Percentiles rank a stretch among this genome's conserved stretches.
Conservation (phyloP, 2,888 invertebrate species). For the Harpalus rubripes region DNA sequence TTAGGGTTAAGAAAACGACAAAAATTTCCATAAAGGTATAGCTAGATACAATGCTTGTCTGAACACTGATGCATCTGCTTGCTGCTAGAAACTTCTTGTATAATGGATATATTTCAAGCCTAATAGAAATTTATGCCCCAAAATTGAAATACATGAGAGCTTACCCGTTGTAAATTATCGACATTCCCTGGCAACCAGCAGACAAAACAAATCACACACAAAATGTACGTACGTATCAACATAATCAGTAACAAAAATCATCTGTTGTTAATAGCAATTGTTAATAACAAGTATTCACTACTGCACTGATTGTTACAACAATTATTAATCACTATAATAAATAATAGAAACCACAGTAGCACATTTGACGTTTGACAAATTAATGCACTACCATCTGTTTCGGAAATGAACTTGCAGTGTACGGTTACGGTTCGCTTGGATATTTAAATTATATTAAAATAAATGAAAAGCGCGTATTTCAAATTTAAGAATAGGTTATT, state of each 20-base stretch:
- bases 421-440: no score
- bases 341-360: not conserved
- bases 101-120: constrained; percentile 43
- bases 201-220: not conserved
- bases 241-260: not conserved
- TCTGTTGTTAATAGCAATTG: not conserved
- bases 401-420: not conserved
- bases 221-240: not conserved
- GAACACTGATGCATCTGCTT: constrained; percentile 10
- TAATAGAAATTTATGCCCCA: constrained; percentile 21
- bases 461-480: no score
- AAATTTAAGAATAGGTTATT: no score
- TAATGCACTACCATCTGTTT: not conserved
- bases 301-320: not conserved
- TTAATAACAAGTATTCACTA: not conserved
- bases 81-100: constrained; percentile 5
- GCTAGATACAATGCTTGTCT: constrained; percentile 37
- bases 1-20: constrained; percentile 59
- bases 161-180: not conserved
- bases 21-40: constrained; percentile 55
- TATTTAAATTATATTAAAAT: no score
- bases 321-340: constrained; percentile 1
- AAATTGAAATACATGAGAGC: constrained; percentile 38
- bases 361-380: not conserved
- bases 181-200: not conserved